Evolutionary conservation across 2,888 invertebrate genomes (phyloP), one percentile per base, ranked within the genome.

Genomic region (Octonoba sinensis): DNA sequence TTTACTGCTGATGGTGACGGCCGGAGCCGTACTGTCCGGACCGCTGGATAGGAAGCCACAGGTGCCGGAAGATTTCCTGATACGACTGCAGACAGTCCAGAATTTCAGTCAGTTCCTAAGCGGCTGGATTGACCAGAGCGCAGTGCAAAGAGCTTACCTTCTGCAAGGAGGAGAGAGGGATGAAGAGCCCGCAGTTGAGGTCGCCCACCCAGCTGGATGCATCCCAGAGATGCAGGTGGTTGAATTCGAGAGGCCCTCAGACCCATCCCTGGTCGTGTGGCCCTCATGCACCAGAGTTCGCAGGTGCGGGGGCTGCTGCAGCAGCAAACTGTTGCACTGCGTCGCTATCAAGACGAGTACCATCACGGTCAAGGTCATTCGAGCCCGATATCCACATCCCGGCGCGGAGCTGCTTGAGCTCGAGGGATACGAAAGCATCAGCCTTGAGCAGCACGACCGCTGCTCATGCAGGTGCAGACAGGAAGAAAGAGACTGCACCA

Each of bases 211-310:
- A 27, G 87, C 86, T 15, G 84, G 82, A 47, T 87, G 87, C 70
- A 67, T 79, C 57, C 86, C 86, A 12, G 86, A 86, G 70, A 56
- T 84, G 65, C 74, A 77, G 49, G 85, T 86, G 6, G 85, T 87
- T 6, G 73, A 84, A 13, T 77, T 87, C n/a, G 78, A 85, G 24
- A 59, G 85, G 8, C 77, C 83, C 27, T 62, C 18, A 11, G 91
- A 92, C 85, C 90, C 91, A 0, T 90, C 90, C 78, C 87, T 89
- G 4, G 87, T 91, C 24, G 92, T 84, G 13, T 85, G 83, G 79
- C 85, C 85, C 18, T 69, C 73, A n/a, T 85, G 85, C 59, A 82
- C 84, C 8, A 47, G 84, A 49, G 76, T 85, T 3, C 75, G 78
- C 8, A 46, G 83, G 54, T 85, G 85, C 64, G 65, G 83, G 6